Conservation (phyloP, 2,113 vertebrate genomes). For the Mesitornis unicolor region DNA sequence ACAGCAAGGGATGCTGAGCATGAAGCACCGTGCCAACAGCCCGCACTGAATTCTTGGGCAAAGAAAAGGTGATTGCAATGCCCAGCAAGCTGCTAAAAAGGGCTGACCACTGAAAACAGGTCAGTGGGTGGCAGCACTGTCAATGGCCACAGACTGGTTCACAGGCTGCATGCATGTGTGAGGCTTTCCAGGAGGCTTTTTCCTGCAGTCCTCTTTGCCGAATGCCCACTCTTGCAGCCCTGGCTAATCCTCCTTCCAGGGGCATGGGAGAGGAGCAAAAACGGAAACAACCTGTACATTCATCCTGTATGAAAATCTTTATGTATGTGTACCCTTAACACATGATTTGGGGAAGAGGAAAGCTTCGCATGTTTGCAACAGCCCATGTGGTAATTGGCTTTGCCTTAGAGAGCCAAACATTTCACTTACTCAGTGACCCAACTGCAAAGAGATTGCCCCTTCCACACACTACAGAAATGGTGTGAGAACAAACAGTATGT, state of each 20-base stretch:
- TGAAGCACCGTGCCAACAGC: neutral
- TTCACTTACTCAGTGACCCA: neutral
- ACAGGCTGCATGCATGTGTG: fast-evolving
- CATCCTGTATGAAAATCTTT: neutral
- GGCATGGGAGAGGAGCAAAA: neutral
- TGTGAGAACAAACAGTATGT: neutral
- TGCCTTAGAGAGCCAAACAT: neutral
- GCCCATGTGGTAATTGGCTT: neutral
- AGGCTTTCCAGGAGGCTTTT: neutral
- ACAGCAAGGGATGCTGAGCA: neutral
- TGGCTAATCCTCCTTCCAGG: neutral
- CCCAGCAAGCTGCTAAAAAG: neutral
- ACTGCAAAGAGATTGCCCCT: neutral
- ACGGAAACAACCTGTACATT: neutral
- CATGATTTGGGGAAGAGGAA: neutral
- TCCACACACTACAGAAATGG: neutral
- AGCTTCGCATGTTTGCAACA: fast-evolving
- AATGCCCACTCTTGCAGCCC: neutral
- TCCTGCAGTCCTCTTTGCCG: fast-evolving
- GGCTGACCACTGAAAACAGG: neutral
- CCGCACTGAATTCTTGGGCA: neutral
- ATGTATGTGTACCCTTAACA: neutral
- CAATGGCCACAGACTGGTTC: neutral
- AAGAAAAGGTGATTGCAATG: neutral
- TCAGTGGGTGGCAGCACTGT: neutral